Conservation (phyloP, 2,797 vertebrate species). For the Melanogrammus aeglefinus region DNA sequence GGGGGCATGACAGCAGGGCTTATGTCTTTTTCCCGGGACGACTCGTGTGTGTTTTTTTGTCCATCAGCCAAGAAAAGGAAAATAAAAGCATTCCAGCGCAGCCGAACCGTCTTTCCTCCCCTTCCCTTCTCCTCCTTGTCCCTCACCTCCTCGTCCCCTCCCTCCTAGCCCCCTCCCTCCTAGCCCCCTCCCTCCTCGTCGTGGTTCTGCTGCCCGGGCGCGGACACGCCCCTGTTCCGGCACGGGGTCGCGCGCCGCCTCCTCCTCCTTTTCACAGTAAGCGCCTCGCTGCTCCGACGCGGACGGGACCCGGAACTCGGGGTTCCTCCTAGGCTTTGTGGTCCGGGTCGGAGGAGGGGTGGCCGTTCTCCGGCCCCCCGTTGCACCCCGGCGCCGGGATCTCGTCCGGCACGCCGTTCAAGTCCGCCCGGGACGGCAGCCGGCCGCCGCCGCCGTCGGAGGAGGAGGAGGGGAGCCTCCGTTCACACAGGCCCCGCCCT, state of each 20-base stretch:
- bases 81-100: slow-evolving; percentile 38
- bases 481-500: slow-evolving; percentile 73
- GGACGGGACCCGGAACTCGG: slow-evolving; percentile 37
- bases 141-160: background rate
- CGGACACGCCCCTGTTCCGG: slow-evolving; percentile 30
- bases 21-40: slow-evolving; percentile 52
- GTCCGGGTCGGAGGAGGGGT: slow-evolving; percentile 72
- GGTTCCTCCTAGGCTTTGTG: slow-evolving; percentile 75
- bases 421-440: slow-evolving; percentile 77
- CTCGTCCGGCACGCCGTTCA: slow-evolving; percentile 83
- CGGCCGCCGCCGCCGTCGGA: slow-evolving; percentile 12
- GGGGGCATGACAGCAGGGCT: slow-evolving; percentile 40
- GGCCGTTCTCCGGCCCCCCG: slow-evolving; percentile 70
- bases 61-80: slow-evolving; percentile 19
- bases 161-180: slow-evolving; percentile 6
- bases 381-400: slow-evolving; percentile 74
- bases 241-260: slow-evolving; percentile 39
- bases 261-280: slow-evolving; percentile 46
- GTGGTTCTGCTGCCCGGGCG: slow-evolving; percentile 45
- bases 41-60: slow-evolving; percentile 53
- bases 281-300: slow-evolving; percentile 40
- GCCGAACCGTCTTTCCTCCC: slow-evolving; percentile 14
- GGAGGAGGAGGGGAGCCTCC: slow-evolving; percentile 45
- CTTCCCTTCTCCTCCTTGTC: slow-evolving; percentile 28
- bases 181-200: slow-evolving; percentile 22